phyloP scores from a whole-genome alignment of 2,797 vertebrate genomes.

The Coranthus polyacanthus region DNA sequence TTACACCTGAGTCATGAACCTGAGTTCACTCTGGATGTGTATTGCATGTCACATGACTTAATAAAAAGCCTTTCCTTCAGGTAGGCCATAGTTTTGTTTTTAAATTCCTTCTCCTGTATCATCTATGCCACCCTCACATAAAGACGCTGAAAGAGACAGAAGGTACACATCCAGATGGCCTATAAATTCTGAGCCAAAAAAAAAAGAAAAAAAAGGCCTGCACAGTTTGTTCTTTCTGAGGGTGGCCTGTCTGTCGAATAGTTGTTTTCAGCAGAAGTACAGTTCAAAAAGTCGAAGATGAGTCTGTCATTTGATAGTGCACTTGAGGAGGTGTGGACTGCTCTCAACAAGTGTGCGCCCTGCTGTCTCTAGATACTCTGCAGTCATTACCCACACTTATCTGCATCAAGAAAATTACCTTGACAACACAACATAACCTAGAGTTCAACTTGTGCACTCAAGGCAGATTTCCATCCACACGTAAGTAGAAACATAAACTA shows the following conservation, averaged over 20 bases:
- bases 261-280: conserved; percentile 24
- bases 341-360: conserved; percentile 21
- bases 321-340: conserved; percentile 17
- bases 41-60: conserved; percentile 19
- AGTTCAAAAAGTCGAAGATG: conserved; percentile 7
- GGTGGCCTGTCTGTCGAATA: neutral
- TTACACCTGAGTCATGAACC: conserved; percentile 4
- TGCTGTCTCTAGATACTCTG: conserved; percentile 38
- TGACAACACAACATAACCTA: conserved; percentile 14
- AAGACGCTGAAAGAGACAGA: neutral
- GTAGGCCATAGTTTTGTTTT: neutral
- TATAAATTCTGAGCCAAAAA: conserved; percentile 12
- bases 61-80: neutral
- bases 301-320: conserved; percentile 31
- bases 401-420: conserved; percentile 31
- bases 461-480: neutral
- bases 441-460: neutral
- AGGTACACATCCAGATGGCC: conserved; percentile 7
- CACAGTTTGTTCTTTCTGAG: neutral
- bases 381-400: too few species aligned
- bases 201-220: conserved; percentile 1
- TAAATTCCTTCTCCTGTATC: neutral
- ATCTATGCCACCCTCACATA: neutral
- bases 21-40: neutral
- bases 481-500: conserved; percentile 19